Evolutionary conservation across 2,888 invertebrate species (phyloP), one percentile per base, ranked within the genome.

Genomic region (Aphodius granarius): DNA sequence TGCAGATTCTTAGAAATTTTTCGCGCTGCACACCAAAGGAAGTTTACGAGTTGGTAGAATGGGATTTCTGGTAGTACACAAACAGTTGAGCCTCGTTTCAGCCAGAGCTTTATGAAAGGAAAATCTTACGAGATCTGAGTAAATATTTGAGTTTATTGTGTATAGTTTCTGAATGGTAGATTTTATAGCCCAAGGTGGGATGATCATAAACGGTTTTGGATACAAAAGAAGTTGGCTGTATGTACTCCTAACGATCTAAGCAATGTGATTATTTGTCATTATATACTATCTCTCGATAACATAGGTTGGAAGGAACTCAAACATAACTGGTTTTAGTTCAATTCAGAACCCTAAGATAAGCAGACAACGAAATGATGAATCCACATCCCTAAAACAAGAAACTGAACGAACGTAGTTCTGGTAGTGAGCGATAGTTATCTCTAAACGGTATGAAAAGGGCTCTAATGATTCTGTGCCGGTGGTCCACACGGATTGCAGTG

Each of bases 401-500:
- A n/a, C n/a, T n/a, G n/a, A n/a, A n/a, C n/a, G n/a, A n/a, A n/a
- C n/a, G n/a, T n/a, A n/a, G n/a, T n/a, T 43, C 43, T 43, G 1
- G 1, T 43, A 1, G 2, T 43, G 6, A 3, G 43, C 43, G 43
- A 43, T 72, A 72, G 6, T 16, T 16, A 22, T 6, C 5, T 21
- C 5, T 21, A 43, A 43, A 43, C 43, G 43, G 43, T 43, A 43
- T 43, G 43, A 0, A 3, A 43, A 43, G 43, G 43, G 43, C 13
- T 43, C 43, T 43, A 43, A 43, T 43, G 9, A 43, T 43, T 43
- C 43, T 1, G 68, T 68, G 68, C 19, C 66, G 73, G 73, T 73
- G 73, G 73, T 73, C 73, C 19, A 65, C 17, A 17, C 17, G 66
- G 73, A 66, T 73, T 23, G 66, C 43, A 22, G 66, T 66, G 66